Percentiles rank a stretch among this genome's conserved stretches.
Conservation (phyloP, 2,888 invertebrate species). For the Heliconius erato region DNA sequence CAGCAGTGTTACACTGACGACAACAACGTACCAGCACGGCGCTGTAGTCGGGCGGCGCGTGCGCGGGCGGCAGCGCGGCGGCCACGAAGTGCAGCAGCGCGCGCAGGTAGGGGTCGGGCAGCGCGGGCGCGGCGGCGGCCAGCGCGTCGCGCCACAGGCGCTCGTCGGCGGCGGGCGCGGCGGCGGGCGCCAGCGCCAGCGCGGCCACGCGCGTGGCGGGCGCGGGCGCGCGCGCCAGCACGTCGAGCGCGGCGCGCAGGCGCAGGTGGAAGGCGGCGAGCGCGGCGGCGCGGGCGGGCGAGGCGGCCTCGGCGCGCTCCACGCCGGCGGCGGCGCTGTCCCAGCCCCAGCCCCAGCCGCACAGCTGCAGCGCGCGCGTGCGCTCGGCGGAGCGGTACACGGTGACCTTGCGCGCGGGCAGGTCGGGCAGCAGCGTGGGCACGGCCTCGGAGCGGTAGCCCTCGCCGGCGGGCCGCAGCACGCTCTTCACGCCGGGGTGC, state of each 20-base stretch:
- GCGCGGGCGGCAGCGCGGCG: slow-evolving; percentile 86
- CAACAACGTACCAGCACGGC: slow-evolving; percentile 62
- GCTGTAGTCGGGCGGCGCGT: slow-evolving; percentile 83
- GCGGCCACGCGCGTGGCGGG: slow-evolving; percentile 74
- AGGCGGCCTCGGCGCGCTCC: slow-evolving; percentile 89
- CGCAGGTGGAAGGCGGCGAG: slow-evolving; percentile 96
- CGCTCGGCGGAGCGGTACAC: slow-evolving; percentile 86
- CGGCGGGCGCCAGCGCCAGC: slow-evolving; percentile 92
- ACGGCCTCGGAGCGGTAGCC: slow-evolving; percentile 87
- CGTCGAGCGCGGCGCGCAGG: slow-evolving; percentile 93
- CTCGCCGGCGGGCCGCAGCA: slow-evolving; percentile 78
- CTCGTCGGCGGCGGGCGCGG: slow-evolving; percentile 91
- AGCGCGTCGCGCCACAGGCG: slow-evolving; percentile 93
- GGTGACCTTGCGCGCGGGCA: slow-evolving; percentile 83
- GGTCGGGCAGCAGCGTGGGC: slow-evolving; percentile 87
- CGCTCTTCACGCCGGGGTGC: slow-evolving; percentile 88
- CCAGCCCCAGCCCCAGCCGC: slow-evolving; percentile 95
- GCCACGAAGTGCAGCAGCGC: slow-evolving; percentile 96
- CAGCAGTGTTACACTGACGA: too few species aligned
- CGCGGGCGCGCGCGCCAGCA: slow-evolving; percentile 89
- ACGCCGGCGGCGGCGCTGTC: slow-evolving; percentile 84
- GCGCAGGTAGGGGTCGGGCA: slow-evolving; percentile 95
- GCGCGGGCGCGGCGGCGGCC: slow-evolving; percentile 90
- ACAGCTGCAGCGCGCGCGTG: slow-evolving; percentile 92
- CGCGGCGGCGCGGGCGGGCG: slow-evolving; percentile 93